A percentile compares a stretch with the other conserved stretches of the same genome.
phyloP scores from a whole-genome alignment of 2,797 vertebrate species.

The Pogonophryne albipinna region DNA sequence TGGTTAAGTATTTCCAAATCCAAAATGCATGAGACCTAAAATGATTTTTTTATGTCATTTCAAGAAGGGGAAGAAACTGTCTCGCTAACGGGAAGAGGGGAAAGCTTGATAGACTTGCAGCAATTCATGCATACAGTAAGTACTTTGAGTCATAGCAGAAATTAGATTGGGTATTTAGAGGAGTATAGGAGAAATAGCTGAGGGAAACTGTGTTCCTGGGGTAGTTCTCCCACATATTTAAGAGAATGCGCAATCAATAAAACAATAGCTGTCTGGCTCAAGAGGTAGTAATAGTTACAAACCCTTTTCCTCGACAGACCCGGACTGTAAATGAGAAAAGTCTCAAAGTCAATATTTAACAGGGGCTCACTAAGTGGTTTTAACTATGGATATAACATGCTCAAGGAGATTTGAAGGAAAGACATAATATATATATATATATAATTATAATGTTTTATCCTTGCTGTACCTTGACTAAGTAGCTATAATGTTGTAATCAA shows the following conservation, averaged over 20 bases:
- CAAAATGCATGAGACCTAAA: conserved; percentile 72
- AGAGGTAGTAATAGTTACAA: conserved; percentile 52
- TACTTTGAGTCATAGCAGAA: conserved; percentile 52
- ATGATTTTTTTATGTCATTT: conserved; percentile 61
- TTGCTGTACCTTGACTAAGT: conserved; percentile 51
- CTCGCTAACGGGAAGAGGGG: conserved; percentile 12
- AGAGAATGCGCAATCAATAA: conserved; percentile 74
- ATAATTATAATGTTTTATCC: conserved; percentile 26
- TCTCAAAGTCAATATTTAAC: conserved; percentile 70
- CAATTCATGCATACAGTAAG: conserved; percentile 40
- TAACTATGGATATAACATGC: conserved; percentile 52
- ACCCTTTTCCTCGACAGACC: conserved; percentile 55
- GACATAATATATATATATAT: conserved; percentile 18
- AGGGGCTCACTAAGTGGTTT: conserved; percentile 58
- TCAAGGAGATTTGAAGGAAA: conserved; percentile 54
- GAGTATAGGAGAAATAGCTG: conserved; percentile 38
- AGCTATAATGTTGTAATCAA: conserved; percentile 54
- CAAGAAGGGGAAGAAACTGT: neutral
- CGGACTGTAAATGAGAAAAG: conserved; percentile 76
- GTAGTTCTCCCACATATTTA: conserved; percentile 70
- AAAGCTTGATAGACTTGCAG: conserved; percentile 51
- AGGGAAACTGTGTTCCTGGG: conserved; percentile 54
- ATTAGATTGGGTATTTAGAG: conserved; percentile 58
- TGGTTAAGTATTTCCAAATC: conserved; percentile 59
- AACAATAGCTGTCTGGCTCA: conserved; percentile 70